Conservation (phyloP, 2,113 vertebrate species). For the Ptyas mucosa region DNA sequence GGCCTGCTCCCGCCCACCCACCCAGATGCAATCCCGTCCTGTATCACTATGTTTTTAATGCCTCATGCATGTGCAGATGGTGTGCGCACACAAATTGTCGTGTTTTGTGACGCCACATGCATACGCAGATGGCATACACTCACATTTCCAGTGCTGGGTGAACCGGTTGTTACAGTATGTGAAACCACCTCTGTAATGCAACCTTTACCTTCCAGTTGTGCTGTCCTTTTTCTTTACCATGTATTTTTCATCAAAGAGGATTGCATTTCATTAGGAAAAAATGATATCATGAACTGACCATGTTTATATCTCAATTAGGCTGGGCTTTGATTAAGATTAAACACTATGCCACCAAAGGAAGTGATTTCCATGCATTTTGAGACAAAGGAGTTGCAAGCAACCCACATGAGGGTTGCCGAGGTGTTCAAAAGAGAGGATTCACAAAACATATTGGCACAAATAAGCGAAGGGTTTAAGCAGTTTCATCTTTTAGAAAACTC, state of each 20-base stretch:
- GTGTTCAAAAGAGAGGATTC: not conserved
- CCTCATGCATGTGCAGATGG: too few species aligned
- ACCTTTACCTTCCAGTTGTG: not conserved
- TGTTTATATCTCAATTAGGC: not conserved
- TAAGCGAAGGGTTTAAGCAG: not conserved
- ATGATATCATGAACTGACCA: not conserved
- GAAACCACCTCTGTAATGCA: not conserved
- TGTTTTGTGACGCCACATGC: too few species aligned
- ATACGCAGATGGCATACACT: too few species aligned
- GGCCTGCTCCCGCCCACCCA: too few species aligned
- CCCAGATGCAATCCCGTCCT: too few species aligned
- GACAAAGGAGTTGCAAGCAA: not conserved
- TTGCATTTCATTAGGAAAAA: not conserved
- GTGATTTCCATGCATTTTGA: not conserved
- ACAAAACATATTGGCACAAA: not conserved
- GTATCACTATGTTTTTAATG: too few species aligned
- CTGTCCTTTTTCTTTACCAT: not conserved
- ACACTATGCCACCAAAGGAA: not conserved
- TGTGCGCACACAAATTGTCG: too few species aligned
- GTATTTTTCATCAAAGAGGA: not conserved
- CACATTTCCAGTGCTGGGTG: too few species aligned
- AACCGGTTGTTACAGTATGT: too few species aligned
- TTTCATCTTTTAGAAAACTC: not conserved
- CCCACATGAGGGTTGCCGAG: not conserved
- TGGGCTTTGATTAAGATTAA: not conserved